Percentiles rank a stretch among this genome's conserved stretches.
Conservation (phyloP, 2,888 invertebrate genomes). For the Pyrocoelia pectoralis region DNA sequence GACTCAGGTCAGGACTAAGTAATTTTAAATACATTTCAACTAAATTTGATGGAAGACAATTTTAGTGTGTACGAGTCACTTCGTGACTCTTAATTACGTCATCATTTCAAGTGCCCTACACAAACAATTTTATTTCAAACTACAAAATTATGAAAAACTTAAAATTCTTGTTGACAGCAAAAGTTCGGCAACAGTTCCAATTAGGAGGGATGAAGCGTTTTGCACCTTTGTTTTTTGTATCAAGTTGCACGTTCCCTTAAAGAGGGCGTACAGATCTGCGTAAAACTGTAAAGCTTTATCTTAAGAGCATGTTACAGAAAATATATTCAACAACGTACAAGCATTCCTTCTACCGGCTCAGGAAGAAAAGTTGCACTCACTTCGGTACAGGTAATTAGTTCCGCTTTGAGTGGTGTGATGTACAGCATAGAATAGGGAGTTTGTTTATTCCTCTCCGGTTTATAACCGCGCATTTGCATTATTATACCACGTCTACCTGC, state of each 20-base stretch:
- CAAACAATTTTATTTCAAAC: too few relatives aligned
- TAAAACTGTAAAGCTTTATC: constrained; percentile 68
- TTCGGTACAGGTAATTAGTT: constrained; percentile 78
- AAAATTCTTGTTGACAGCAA: constrained; percentile 68
- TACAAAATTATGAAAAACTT: constrained; percentile 74
- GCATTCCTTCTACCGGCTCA: constrained; percentile 57
- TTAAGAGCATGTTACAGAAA: not conserved
- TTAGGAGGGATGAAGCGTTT: constrained; percentile 65
- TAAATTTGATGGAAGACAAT: too few relatives aligned
- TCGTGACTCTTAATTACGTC: too few relatives aligned
- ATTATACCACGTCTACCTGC: constrained; percentile 70
- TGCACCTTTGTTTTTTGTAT: constrained; percentile 66
- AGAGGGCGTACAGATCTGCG: constrained; percentile 77
- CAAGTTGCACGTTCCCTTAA: constrained; percentile 69
- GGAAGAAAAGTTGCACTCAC: constrained; percentile 71
- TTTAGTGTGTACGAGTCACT: too few relatives aligned
- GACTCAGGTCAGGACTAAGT: too few relatives aligned
- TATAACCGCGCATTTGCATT: constrained; percentile 72
- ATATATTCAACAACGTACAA: constrained; percentile 52
- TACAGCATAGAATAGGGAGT: constrained; percentile 58
- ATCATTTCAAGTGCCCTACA: too few relatives aligned
- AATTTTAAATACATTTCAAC: too few relatives aligned
- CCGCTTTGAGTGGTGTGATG: constrained; percentile 74
- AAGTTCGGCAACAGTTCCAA: constrained; percentile 68
- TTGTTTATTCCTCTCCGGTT: constrained; percentile 58